These are phyloP conservation scores for Oplegnathus fasciatus DNA, from an alignment of 2,113 vertebrate species.

Conservation along the genomic window DNA sequence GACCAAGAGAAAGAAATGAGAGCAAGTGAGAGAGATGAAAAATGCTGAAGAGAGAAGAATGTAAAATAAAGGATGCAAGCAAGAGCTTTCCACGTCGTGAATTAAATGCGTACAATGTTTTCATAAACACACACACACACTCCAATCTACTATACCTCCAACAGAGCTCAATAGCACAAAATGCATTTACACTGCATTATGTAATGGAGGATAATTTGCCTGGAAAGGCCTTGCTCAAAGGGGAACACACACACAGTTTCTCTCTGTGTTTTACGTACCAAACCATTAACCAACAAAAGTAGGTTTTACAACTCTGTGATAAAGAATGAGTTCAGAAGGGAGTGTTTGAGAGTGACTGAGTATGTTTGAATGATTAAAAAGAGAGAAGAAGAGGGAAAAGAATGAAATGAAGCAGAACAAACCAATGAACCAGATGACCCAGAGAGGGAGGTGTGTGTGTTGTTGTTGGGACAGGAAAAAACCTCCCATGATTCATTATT, in stretches of 20 bases:
- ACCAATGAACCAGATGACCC: conserved; percentile 26
- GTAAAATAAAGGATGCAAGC: neutral
- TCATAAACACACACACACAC: conserved; percentile 1
- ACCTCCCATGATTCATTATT: conserved; percentile 22
- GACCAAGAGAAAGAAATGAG: conserved; percentile 10
- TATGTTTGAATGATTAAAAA: conserved; percentile 12
- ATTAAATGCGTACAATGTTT: neutral
- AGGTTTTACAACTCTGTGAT: neutral
- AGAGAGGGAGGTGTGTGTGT: neutral
- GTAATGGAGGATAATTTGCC: neutral
- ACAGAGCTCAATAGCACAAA: neutral
- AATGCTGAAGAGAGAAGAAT: neutral
- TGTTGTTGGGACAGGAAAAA: neutral
- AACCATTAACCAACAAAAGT: neutral
- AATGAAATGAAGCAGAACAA: conserved; percentile 33
- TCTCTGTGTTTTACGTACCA: neutral
- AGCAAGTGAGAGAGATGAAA: neutral
- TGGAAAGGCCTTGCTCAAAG: neutral
- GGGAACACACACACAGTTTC: neutral
- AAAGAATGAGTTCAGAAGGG: neutral
- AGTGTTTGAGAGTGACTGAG: neutral
- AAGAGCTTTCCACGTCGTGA: neutral
- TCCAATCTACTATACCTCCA: neutral
- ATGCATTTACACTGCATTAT: conserved; percentile 9
- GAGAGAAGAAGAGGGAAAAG: neutral